A percentile compares a stretch with the other conserved stretches of the same genome.
Conservation (phyloP, 1,140 invertebrate genomes). For the Scaptomyza pallida region DNA sequence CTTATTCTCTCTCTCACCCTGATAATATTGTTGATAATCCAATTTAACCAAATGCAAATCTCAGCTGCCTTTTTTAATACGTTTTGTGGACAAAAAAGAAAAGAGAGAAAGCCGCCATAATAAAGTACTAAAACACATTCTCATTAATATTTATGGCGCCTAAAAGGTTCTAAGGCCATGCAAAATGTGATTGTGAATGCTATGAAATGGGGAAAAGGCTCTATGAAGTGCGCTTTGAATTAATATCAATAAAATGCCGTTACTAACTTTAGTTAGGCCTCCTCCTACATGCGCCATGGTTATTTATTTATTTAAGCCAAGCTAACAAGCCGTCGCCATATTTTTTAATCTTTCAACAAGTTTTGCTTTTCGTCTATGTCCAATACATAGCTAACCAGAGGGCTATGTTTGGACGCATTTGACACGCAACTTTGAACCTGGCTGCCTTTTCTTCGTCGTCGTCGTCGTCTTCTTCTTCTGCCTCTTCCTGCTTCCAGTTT, state of each 20-base stretch:
- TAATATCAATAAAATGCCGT: conserved; percentile 78
- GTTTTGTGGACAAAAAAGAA: not conserved
- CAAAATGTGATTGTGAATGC: conserved; percentile 53
- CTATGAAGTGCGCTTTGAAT: conserved; percentile 52
- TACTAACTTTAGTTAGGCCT: conserved; percentile 27
- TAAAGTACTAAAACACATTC: conserved; percentile 3
- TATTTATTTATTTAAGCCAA: conserved; percentile 40
- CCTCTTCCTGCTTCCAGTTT: too few species aligned
- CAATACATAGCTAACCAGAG: conserved; percentile 6
- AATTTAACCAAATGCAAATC: conserved; percentile 71
- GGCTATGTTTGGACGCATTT: conserved; percentile 48
- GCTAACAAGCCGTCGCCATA: conserved; percentile 38
- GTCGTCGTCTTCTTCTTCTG: too few species aligned
- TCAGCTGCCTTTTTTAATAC: conserved; percentile 58
- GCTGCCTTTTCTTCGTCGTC: not conserved
- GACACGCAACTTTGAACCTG: conserved; percentile 65
- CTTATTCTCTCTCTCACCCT: not conserved
- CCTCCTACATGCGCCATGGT: conserved; percentile 9
- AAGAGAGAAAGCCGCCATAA: conserved; percentile 32
- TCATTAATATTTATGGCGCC: conserved; percentile 72
- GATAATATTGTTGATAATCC: conserved; percentile 71
- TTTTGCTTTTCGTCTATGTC: conserved; percentile 7
- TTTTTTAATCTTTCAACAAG: conserved; percentile 68
- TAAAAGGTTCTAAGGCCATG: conserved; percentile 52
- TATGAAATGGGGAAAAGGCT: conserved; percentile 11